A percentile compares a stretch with the other conserved stretches of the same genome.
Conservation (phyloP, 2,888 invertebrate genomes). For the Drosophila fungiperda region DNA sequence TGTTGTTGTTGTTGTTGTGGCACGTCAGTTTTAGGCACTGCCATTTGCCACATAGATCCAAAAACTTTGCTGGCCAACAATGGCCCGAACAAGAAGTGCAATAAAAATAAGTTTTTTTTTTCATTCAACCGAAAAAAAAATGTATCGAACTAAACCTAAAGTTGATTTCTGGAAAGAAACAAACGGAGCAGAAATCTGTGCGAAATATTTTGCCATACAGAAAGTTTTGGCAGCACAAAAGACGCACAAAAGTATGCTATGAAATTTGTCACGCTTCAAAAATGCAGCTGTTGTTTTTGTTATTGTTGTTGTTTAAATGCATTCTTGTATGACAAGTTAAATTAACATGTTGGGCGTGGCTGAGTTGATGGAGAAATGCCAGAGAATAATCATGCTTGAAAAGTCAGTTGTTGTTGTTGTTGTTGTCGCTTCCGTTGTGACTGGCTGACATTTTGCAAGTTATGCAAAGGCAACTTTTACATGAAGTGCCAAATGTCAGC, state of each 20-base stretch:
- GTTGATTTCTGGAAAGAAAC: slow-evolving; percentile 30
- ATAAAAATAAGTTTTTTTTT: slow-evolving; percentile 49
- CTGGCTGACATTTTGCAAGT: slow-evolving; percentile 53
- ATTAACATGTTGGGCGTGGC: slow-evolving; percentile 70
- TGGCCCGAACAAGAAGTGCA: slow-evolving; percentile 28
- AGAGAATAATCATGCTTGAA: slow-evolving; percentile 35
- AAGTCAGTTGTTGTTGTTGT: slow-evolving; percentile 43
- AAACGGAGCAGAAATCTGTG: slow-evolving; percentile 18
- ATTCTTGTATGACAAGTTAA: slow-evolving; percentile 67
- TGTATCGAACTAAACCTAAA: slow-evolving; percentile 50
- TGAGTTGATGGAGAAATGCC: slow-evolving; percentile 8
- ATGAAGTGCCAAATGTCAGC: slow-evolving; percentile 72
- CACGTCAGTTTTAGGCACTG: slow-evolving; percentile 18
- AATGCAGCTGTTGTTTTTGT: slow-evolving; percentile 14
- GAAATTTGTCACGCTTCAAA: slow-evolving; percentile 51
- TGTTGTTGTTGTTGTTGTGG: slow-evolving; percentile 12
- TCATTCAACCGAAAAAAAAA: not conserved
- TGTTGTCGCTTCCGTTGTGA: slow-evolving; percentile 30
- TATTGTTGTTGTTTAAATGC: slow-evolving; percentile 44
- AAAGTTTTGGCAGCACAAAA: slow-evolving; percentile 12
- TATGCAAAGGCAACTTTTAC: slow-evolving; percentile 57
- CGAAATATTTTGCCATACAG: slow-evolving; percentile 1
- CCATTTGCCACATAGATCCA: slow-evolving; percentile 27
- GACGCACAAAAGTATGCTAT: slow-evolving; percentile 57
- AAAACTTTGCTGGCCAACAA: slow-evolving; percentile 35